Conservation (phyloP, 2,113 vertebrate genomes). For the Malurus cyaneus region DNA sequence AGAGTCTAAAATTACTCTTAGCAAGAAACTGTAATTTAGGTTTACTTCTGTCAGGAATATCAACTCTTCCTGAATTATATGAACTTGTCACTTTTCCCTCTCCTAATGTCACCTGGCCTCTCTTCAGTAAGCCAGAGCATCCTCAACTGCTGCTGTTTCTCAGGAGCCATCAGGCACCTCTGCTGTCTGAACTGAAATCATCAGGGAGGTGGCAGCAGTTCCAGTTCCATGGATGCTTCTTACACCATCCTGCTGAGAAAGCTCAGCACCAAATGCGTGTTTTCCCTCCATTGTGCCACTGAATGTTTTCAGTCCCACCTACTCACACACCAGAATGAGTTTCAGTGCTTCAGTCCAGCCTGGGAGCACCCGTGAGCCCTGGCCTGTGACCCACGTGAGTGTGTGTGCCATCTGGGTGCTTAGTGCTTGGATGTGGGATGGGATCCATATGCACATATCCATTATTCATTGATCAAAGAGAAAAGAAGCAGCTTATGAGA, state of each 20-base stretch:
- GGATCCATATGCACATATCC: rapidly evolving
- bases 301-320: neutral
- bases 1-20: neutral
- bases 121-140: neutral
- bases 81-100: neutral
- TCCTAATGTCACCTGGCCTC: neutral
- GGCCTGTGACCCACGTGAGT: neutral
- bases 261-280: neutral
- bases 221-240: neutral
- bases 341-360: neutral
- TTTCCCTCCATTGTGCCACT: neutral
- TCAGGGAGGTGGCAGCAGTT: neutral
- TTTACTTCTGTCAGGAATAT: neutral
- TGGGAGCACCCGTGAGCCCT: neutral
- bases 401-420: neutral
- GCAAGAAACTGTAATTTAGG: neutral
- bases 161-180: neutral
- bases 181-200: neutral
- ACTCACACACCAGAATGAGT: neutral
- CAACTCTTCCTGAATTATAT: neutral
- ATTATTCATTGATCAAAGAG: neutral
- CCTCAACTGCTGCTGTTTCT: neutral
- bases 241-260: neutral
- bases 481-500: neutral
- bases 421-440: neutral